Evolutionary conservation across 1,140 invertebrate species (phyloP).

Genomic region (Ceratosolen solmsi): DNA sequence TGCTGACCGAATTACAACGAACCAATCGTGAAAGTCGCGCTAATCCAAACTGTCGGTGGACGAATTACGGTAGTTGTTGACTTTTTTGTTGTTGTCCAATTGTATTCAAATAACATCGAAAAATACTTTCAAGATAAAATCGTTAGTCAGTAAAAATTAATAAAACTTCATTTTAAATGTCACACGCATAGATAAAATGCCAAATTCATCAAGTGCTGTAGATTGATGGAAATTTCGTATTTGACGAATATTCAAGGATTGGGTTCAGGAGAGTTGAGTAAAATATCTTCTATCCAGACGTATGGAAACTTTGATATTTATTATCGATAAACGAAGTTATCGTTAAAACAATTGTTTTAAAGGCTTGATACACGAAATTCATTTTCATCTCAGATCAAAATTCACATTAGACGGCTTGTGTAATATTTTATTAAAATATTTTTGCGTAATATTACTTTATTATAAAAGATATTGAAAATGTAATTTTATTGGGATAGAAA

Average conservation of each 20-base stretch:
- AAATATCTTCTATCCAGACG: neutral
- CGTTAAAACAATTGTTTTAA: neutral
- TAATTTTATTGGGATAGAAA: no score
- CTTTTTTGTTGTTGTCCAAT: neutral
- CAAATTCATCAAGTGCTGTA: neutral
- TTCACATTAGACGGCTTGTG: neutral
- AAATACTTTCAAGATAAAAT: constrained; percentile 22
- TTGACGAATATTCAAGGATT: constrained; percentile 15
- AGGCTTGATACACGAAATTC: neutral
- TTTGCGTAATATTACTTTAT: no score
- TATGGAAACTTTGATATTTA: constrained; percentile 19
- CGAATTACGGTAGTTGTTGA: neutral
- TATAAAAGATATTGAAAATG: no score
- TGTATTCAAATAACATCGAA: neutral
- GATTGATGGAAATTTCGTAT: neutral
- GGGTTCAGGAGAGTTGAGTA: neutral
- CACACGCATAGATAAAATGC: neutral
- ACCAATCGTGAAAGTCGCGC: constrained; percentile 5
- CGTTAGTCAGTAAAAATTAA: neutral
- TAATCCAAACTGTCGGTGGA: constrained; percentile 10
- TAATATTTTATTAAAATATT: neutral
- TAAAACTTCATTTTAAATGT: constrained; percentile 2
- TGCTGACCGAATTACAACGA: constrained; percentile 1
- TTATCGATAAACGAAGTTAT: neutral
- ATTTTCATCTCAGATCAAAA: neutral